Evolutionary conservation across 2,113 vertebrate species (phyloP).

Genomic region (Pangasianodon gigas): DNA sequence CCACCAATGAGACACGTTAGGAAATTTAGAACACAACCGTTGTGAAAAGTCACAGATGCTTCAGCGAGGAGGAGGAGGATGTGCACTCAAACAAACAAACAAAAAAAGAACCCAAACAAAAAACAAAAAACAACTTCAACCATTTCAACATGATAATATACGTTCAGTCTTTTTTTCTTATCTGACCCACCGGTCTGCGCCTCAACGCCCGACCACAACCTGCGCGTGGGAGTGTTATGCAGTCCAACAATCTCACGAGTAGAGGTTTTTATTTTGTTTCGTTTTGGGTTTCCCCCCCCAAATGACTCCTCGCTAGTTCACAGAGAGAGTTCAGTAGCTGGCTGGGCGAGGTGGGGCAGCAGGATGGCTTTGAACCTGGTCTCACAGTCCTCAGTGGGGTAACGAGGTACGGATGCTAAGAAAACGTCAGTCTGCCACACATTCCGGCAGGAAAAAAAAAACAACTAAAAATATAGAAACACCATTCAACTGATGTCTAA

Average conservation of each 20-base stretch:
- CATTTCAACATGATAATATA: constrained; percentile 66
- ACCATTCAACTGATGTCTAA: constrained; percentile 98
- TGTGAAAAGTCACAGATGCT: constrained; percentile 41
- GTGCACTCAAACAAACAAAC: constrained; percentile 38
- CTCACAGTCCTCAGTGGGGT: constrained; percentile 71
- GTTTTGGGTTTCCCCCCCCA: constrained; percentile 58
- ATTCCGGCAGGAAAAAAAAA: constrained; percentile 69
- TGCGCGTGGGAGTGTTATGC: constrained; percentile 13
- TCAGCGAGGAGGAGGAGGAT: constrained; percentile 31
- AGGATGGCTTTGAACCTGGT: constrained; percentile 84
- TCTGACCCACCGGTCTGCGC: constrained; percentile 59
- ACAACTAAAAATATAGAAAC: constrained; percentile 80
- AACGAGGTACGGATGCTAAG: constrained; percentile 62
- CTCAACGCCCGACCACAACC: constrained; percentile 59
- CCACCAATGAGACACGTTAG: not conserved
- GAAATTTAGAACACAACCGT: constrained; percentile 24
- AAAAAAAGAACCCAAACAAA: constrained; percentile 59
- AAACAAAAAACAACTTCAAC: constrained; percentile 60
- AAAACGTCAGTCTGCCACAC: constrained; percentile 77
- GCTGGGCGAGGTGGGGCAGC: constrained; percentile 63
- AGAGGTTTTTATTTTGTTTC: constrained; percentile 61
- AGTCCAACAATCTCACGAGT: constrained; percentile 53
- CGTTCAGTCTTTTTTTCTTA: constrained; percentile 65
- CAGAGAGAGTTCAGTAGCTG: constrained; percentile 69
- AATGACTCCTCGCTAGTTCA: constrained; percentile 68